Conservation (phyloP, 1,140 invertebrate species). For the Liolophura sinensis region DNA sequence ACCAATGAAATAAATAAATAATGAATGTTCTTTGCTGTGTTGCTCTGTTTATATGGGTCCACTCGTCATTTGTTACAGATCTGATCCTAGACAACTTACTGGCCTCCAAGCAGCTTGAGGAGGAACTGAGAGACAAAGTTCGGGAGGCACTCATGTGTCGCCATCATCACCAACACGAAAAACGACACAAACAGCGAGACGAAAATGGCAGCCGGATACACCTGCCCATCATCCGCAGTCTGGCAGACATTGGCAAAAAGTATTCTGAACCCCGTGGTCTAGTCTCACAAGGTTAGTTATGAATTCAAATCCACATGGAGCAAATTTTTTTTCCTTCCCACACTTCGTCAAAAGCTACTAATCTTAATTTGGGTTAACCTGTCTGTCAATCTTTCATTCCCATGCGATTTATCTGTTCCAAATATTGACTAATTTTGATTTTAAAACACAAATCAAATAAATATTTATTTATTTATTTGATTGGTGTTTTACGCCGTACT, state of each 20-base stretch:
- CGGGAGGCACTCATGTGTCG: conserved; percentile 85
- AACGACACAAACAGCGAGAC: conserved; percentile 39
- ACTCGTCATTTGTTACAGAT: conserved; percentile 64
- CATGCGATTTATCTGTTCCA: too few relatives aligned
- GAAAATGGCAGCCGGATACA: conserved; percentile 77
- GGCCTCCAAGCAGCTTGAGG: conserved; percentile 73
- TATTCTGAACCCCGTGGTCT: conserved; percentile 73
- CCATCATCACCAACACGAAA: conserved; percentile 85
- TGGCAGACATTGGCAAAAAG: conserved; percentile 95
- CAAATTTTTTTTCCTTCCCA: conserved; percentile 5
- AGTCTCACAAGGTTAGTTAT: conserved; percentile 20
- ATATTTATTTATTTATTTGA: too few relatives aligned
- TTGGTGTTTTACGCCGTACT: too few relatives aligned
- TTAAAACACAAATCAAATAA: too few relatives aligned
- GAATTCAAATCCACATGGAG: background rate
- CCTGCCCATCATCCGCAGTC: conserved; percentile 90
- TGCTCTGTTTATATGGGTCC: too few relatives aligned
- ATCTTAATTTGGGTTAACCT: too few relatives aligned
- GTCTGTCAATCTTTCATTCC: too few relatives aligned
- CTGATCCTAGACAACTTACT: conserved; percentile 91
- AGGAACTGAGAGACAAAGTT: conserved; percentile 78
- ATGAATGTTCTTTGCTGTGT: too few relatives aligned
- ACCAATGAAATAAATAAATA: too few relatives aligned
- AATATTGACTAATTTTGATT: too few relatives aligned
- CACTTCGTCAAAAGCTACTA: background rate